These are phyloP conservation scores for Cosmia trapezina DNA, from an alignment of 2,888 invertebrate genomes.

Conservation along the genomic window DNA sequence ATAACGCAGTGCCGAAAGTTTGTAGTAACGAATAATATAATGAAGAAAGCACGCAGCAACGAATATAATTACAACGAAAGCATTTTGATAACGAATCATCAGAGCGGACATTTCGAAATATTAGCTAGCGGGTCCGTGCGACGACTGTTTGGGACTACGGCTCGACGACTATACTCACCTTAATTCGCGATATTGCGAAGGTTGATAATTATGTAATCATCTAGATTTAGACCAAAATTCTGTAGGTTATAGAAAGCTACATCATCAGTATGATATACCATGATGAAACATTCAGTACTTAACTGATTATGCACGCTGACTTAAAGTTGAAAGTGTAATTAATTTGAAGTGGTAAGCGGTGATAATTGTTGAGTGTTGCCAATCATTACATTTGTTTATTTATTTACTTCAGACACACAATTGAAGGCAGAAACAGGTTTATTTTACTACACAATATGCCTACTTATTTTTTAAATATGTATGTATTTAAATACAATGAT, in stretches of 20 bases:
- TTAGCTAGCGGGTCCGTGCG: no score
- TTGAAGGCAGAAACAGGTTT: no score
- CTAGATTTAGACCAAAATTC: neutral
- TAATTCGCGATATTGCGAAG: neutral
- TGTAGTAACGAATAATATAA: no score
- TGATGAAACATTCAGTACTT: conserved; percentile 8
- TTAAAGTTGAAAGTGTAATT: conserved; percentile 23
- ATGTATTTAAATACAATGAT: neutral
- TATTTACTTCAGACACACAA: neutral
- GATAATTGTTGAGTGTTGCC: conserved; percentile 5
- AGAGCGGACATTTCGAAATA: no score
- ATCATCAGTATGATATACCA: neutral
- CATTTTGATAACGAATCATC: no score
- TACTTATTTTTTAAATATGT: neutral
- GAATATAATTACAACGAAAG: no score
- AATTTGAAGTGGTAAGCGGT: conserved; percentile 3
- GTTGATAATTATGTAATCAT: neutral
- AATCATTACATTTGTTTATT: neutral
- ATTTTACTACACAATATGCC: neutral
- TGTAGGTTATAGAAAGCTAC: neutral
- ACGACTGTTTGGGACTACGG: no score
- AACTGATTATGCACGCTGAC: neutral
- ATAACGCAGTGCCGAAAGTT: no score
- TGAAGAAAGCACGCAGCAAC: no score
- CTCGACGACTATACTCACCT: no score